Percentiles rank a stretch among this genome's conserved stretches.
Conservation (phyloP, 2,888 invertebrate species). For the Platycheirus albimanus region DNA sequence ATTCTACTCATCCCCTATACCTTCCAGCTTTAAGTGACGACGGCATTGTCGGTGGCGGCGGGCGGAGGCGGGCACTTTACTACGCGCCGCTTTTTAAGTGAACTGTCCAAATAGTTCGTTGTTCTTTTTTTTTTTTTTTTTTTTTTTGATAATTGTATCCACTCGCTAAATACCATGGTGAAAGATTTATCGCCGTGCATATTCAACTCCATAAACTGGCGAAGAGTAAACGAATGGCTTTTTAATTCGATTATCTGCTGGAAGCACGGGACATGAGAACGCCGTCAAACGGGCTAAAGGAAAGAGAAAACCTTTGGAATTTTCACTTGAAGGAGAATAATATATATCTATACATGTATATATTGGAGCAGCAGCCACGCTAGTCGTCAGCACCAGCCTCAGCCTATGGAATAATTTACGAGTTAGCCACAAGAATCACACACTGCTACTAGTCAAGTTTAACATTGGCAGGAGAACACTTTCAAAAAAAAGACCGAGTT, state of each 20-base stretch:
- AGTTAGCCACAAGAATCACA: slow-evolving; percentile 57
- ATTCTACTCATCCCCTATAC: slow-evolving; percentile 52
- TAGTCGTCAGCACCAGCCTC: slow-evolving; percentile 18
- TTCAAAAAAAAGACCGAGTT: not conserved
- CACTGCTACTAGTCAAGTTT: slow-evolving; percentile 35
- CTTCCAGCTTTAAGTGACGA: not conserved
- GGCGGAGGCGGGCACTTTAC: slow-evolving; percentile 13
- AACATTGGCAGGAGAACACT: slow-evolving; percentile 44
- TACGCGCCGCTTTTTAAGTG: slow-evolving; percentile 44
- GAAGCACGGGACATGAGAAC: slow-evolving; percentile 15
- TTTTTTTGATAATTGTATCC: too few species aligned
- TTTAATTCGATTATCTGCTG: slow-evolving; percentile 80
- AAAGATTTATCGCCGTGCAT: slow-evolving; percentile 81
- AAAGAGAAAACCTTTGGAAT: slow-evolving; percentile 71
- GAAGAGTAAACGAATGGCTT: slow-evolving; percentile 78
- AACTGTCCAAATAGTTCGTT: slow-evolving; percentile 68
- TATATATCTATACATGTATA: not conserved
- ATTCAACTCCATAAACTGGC: slow-evolving; percentile 59
- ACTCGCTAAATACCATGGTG: slow-evolving; percentile 79
- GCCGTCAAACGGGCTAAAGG: slow-evolving; percentile 13
- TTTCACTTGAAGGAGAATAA: slow-evolving; percentile 45
- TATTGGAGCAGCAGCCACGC: slow-evolving; percentile 19
- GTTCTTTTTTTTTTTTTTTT: slow-evolving; percentile 48
- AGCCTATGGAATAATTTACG: slow-evolving; percentile 63
- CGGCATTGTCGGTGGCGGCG: not conserved